Base-by-base conservation (phyloP, 2,113 vertebrate genomes). In the Campylomormyrus numenius region DNA sequence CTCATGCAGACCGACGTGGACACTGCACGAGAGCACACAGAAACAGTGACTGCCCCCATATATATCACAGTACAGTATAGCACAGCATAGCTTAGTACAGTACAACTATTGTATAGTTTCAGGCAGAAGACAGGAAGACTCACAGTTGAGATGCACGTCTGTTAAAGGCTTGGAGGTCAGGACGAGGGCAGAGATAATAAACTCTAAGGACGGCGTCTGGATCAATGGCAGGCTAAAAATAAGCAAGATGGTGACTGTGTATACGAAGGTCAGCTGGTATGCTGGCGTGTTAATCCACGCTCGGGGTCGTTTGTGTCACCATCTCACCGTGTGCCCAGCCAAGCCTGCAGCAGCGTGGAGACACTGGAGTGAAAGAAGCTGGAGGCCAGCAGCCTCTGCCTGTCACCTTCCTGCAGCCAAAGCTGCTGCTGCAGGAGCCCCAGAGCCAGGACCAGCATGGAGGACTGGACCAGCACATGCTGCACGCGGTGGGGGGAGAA, bases 171-270 rank as follows among this genome's bases (percentile, higher is more conserved):
- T 95, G 83, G 93, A 96, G 90, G 92, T 95, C 91, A 97, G 92
- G 90, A 96, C 92, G 90, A 96, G 88, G 74, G 96, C 96, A 85
- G 97, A 96, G 85, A 97, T 92, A 89, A 98, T 93, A 91, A 96
- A 96, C 91, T 97, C 96, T 0, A 98, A 94, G 19, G 97, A 96
- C 5, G 96, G 96, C 88, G 96, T 95, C 89, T 97, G 97, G 89
- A 97, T 90, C 91, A 98, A 92, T 0, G 97, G 97, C 87, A 98
- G 89, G 93, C 97, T 98, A 92, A 90, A 89, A 93, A 48, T 70
- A 46, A 53, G 50, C 88, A 13, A 86, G 53, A 39, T 27, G 53
- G 87, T 88, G 56, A 19, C 53, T n/a, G 17, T 24, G 70, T 83
- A 19, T 80, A 77, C 0, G 17, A 50, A 5, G 27, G 0, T 80